A percentile compares a stretch with the other conserved stretches of the same genome.
phyloP scores from a whole-genome alignment of 2,888 invertebrate species.

The Drosophila hamatofila region DNA sequence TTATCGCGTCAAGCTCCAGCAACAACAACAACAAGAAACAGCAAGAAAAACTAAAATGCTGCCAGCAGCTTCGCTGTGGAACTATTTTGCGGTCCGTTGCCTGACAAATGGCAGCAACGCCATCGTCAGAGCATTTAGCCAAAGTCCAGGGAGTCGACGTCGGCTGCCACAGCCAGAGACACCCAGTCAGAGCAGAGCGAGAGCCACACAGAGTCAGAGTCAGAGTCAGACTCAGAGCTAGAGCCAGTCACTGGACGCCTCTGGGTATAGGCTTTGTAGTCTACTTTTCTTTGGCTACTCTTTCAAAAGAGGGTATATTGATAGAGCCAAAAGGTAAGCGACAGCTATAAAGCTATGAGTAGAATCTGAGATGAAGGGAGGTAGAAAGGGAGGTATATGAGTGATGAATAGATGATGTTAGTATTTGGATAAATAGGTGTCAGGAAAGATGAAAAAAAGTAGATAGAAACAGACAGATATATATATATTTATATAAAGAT shows the following conservation, averaged over 20 bases:
- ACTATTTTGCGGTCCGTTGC: conserved; percentile 77
- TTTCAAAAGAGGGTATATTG: not conserved
- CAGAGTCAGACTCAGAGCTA: conserved; percentile 7
- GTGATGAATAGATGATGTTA: not conserved
- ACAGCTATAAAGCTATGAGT: not conserved
- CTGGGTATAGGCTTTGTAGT: conserved; percentile 54
- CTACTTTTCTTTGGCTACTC: conserved; percentile 38
- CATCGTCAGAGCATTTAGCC: conserved; percentile 68
- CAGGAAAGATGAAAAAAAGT: not conserved
- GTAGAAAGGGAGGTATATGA: not conserved
- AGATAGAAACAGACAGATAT: not conserved
- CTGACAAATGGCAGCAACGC: conserved; percentile 76
- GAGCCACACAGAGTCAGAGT: conserved; percentile 5
- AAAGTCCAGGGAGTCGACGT: conserved; percentile 53
- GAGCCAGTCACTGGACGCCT: conserved; percentile 51
- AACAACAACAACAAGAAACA: conserved; percentile 20
- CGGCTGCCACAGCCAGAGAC: conserved; percentile 36
- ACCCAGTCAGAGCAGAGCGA: conserved; percentile 9
- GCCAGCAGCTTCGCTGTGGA: conserved; percentile 53
- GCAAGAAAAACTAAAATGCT: conserved; percentile 45
- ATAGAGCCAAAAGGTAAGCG: not conserved
- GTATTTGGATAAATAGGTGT: no score
- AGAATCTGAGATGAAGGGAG: not conserved
- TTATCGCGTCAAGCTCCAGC: conserved; percentile 73
- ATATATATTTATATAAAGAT: not conserved